These are phyloP conservation scores for Sinocyclocheilus rhinocerous DNA, from an alignment of 2,113 vertebrate genomes.

Conservation along the genomic window DNA sequence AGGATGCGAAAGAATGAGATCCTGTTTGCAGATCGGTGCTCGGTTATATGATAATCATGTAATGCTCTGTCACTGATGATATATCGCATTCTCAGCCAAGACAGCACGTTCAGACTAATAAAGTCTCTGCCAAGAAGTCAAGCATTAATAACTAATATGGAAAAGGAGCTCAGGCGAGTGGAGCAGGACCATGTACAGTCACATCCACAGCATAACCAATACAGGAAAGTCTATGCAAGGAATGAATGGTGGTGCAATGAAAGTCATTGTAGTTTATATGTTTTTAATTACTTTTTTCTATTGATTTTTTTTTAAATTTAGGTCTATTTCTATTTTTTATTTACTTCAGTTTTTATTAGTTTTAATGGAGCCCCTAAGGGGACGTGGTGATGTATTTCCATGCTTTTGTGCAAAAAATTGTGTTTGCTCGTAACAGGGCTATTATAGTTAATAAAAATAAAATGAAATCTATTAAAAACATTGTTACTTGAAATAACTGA, in stretches of 20 bases:
- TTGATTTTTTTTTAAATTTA: background rate
- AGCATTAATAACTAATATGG: slow-evolving; percentile 30
- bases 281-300: background rate
- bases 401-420: too few species aligned
- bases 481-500: too few species aligned
- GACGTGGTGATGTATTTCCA: too few species aligned
- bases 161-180: background rate
- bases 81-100: slow-evolving; percentile 24
- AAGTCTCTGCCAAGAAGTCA: slow-evolving; percentile 40
- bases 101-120: slow-evolving; percentile 44
- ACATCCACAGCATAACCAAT: background rate
- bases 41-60: slow-evolving; percentile 19
- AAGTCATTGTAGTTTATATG: background rate
- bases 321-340: background rate
- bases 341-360: background rate
- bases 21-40: slow-evolving; percentile 27
- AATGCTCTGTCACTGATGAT: slow-evolving; percentile 48
- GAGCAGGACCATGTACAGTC: background rate
- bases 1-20: slow-evolving; percentile 40
- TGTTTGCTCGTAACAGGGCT: too few species aligned
- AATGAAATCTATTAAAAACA: too few species aligned
- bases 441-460: too few species aligned
- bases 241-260: background rate
- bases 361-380: too few species aligned
- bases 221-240: background rate